Percentiles rank a stretch among this genome's conserved stretches.
These are phyloP conservation scores for Etheostoma spectabile DNA, from an alignment of 2,113 vertebrate species.

Conservation along the genomic window DNA sequence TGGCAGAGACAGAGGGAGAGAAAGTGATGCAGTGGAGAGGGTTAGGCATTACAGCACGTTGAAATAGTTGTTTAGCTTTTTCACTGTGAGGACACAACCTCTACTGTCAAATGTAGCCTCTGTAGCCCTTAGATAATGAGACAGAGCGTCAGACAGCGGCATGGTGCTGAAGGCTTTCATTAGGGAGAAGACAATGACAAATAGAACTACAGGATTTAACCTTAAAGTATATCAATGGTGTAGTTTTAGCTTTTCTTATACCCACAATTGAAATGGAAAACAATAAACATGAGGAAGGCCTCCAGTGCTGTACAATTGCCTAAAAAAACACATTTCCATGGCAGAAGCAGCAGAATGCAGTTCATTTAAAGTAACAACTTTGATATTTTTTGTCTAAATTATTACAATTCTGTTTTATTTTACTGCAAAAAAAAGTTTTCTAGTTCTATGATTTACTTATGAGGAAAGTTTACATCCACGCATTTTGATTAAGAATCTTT, in stretches of 20 bases:
- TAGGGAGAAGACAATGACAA: constrained; percentile 34
- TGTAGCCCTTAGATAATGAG: constrained; percentile 52
- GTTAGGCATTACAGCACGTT: neutral
- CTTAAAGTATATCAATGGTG: constrained; percentile 15
- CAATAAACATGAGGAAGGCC: neutral
- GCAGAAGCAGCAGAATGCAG: neutral
- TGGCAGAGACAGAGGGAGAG: constrained; percentile 11
- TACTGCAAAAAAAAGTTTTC: neutral
- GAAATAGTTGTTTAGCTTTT: constrained; percentile 25
- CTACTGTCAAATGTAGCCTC: constrained; percentile 44
- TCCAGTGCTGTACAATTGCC: neutral
- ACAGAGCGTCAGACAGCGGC: constrained; percentile 48
- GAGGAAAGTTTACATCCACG: neutral
- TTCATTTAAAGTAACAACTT: neutral
- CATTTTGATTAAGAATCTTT: neutral
- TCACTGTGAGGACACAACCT: constrained; percentile 61
- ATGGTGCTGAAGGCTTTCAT: constrained; percentile 49
- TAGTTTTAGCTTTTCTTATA: neutral
- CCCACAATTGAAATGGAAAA: neutral
- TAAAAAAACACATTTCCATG: neutral
- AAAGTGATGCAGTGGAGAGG: constrained; percentile 22
- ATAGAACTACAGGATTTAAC: neutral
- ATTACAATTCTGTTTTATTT: neutral
- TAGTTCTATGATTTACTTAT: neutral
- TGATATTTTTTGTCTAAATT: neutral